Evolutionary conservation across 2,797 vertebrate genomes (phyloP), one percentile per base, ranked within the genome.

Genomic region (Perodicticus potto): DNA sequence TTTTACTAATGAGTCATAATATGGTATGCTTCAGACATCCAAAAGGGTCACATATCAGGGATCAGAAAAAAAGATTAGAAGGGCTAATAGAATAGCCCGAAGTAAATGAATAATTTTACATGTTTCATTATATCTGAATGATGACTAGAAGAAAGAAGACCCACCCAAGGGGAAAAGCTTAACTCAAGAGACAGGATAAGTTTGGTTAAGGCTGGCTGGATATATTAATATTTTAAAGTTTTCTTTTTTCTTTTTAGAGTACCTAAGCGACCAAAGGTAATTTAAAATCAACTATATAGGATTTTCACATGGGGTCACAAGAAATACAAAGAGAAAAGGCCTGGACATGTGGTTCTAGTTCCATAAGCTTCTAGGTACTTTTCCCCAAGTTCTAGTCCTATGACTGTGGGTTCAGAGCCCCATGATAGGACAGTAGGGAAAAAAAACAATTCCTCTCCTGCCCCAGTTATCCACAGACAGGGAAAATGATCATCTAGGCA

Each of bases 81-180:
- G 76, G 27, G 49, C n/a, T n/a, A n/a, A n/a, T 57, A 16, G 49
- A 89, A 91, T 11, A 70, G 55, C 4, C 69, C 89, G 14, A 19
- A 93, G 7, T 93, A 95, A 95, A 92, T 5, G 45, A 94, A 74
- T 8, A 89, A 55, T 91, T 69, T 34, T 40, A 76, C 20, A 7
- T 72, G 63, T 45, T 91, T 74, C 11, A 59, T 77, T 76, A 74
- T 27, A 89, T 32, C 25, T 95, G 49, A 96, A 93, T 61, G 34
- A 78, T 25, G 94, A 77, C 34, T 91, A 22, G 73, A 63, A 57
- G 77, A 84, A 90, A 84, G 29, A 91, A 63, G 40, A 86, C 67
- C 90, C 70, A 32, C 17, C 45, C 90, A 88, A 95, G 40, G 25
- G 7, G 10, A 89, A 89, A 82, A 0, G 49, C 80, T 89, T 73